Base-by-base conservation (phyloP, 2,888 invertebrate genomes). In the Mechanitis messenoides region DNA sequence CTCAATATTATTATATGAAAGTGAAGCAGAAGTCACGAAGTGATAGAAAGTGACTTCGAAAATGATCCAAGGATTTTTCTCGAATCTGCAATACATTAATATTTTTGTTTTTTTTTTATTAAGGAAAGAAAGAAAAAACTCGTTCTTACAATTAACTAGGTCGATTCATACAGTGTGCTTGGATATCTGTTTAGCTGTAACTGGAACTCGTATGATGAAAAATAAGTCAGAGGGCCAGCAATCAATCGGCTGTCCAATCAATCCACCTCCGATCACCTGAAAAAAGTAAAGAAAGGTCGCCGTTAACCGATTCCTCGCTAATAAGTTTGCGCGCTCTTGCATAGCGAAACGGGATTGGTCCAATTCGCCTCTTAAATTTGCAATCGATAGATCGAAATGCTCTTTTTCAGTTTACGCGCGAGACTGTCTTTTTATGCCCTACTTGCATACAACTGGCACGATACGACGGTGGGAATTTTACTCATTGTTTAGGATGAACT, bases 261-360 rank as follows among this genome's bases (percentile, higher is more conserved):
- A 84, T 83, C 84, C 75, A 71, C 62, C 72, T 74, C 72, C 76
- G 75, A 79, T 81, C 80, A 80, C 81, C 79, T 81, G 81, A 75
- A 88, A 87, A 87, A 85, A 86, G 85, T 81, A 84, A 85, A 85
- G 80, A 74, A 84, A 80, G 74, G 75, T 76, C 73, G 68, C 71
- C 72, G 74, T 79, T 79, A 78, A 76, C 78, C 76, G 74, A 72
- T 73, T 73, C 74, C 67, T 71, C 70, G 73, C 75, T 73, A 70
- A 70, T 69, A 68, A 70, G 70, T 70, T 69, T 69, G 67, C 66
- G 80, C 88, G 78, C 85, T 87, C 85, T 87, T 85, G 86, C 89
- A 87, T 85, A 79, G 77, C 80, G 75, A 73, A 80, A 72, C 84
- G 83, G 82, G 85, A 86, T 85, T 83, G 85, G 78, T 77, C 80